Base-by-base conservation (phyloP, 2,797 vertebrate species). In the Anisognathus igniventris region DNA sequence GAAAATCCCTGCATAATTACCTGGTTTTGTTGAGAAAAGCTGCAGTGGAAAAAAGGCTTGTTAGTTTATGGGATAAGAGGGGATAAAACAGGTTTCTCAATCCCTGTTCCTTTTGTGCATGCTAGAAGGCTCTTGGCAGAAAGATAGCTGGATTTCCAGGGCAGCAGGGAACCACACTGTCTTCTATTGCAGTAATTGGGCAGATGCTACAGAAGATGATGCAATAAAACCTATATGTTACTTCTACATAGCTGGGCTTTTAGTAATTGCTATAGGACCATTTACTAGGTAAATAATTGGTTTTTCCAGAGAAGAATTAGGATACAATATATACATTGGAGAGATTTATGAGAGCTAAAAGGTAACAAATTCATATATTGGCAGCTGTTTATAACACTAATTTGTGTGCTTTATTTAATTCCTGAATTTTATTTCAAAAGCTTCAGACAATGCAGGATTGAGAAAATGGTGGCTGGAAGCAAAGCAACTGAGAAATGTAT, bases 391-490 rank as follows among this genome's bases (percentile, higher is more conserved):
- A 42, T 77, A 76, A 66, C 51, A 58, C 27, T 88, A 33, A 86
- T 76, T 93, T 88, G 11, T 70, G 65, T 89, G 61, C 53, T 95
- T 93, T 84, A 35, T 87, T 86, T 90, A n/a, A 70, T 77, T 95
- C 60, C 85, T 88, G 80, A 94, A 81, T 96, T 96, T 94, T 89
- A 84, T 95, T 97, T 94, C 75, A 73, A 81, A 94, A 96, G 50
- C 80, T 58, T 84, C 85, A 93, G 85, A 94, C 85, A 88, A 78
- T 88, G 82, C 56, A 71, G 84, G 68, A 91, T 92, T 77, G 83
- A 82, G 90, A 95, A 73, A 71, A 81, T 47, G 22, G 64, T 78
- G 42, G 44, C 70, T 94, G 91, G 96, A 95, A 94, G 93, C 60
- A 91, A 84, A 94, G 33, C 14, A 83, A 86, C 73, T 45, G 72